Evolutionary conservation across 1,140 invertebrate species (phyloP).

Genomic region (Capitella teleta): DNA sequence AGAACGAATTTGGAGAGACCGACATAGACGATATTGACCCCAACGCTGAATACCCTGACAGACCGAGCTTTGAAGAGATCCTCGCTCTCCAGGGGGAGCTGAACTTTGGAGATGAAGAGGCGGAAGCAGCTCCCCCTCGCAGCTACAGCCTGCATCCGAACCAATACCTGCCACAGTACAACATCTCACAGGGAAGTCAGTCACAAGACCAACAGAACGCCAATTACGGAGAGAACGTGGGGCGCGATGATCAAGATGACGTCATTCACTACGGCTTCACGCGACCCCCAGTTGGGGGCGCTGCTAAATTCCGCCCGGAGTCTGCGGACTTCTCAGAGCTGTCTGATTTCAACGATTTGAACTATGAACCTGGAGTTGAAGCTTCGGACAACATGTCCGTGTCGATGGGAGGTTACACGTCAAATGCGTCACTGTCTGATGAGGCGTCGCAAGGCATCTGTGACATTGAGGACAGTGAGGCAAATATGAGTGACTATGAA

Average conservation of each 20-base stretch:
- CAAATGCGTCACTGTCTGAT: conserved; percentile 58
- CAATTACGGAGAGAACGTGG: conserved; percentile 16
- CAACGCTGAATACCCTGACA: conserved; percentile 14
- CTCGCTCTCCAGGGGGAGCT: conserved; percentile 25
- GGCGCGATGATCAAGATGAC: conserved; percentile 44
- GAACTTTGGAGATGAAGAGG: conserved; percentile 41
- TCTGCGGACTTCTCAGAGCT: conserved; percentile 46
- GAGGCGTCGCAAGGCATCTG: conserved; percentile 66
- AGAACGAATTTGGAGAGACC: conserved; percentile 31
- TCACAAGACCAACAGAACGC: conserved; percentile 23
- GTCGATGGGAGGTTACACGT: conserved; percentile 53
- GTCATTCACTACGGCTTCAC: conserved; percentile 58
- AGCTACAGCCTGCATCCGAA: conserved; percentile 71
- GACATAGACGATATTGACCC: conserved; percentile 35
- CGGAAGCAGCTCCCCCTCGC: conserved; percentile 44
- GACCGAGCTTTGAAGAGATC: conserved; percentile 38
- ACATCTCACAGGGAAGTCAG: conserved; percentile 21
- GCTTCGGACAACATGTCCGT: conserved; percentile 58
- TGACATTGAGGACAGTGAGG: conserved; percentile 69
- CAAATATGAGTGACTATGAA: conserved; percentile 28
- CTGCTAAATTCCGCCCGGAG: conserved; percentile 44
- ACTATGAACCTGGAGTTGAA: conserved; percentile 19
- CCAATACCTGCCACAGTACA: conserved; percentile 60
- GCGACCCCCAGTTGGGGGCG: too few relatives aligned
- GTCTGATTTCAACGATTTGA: conserved; percentile 40